Base-by-base conservation (phyloP, 2,888 invertebrate species). In the Graphium colonna region DNA sequence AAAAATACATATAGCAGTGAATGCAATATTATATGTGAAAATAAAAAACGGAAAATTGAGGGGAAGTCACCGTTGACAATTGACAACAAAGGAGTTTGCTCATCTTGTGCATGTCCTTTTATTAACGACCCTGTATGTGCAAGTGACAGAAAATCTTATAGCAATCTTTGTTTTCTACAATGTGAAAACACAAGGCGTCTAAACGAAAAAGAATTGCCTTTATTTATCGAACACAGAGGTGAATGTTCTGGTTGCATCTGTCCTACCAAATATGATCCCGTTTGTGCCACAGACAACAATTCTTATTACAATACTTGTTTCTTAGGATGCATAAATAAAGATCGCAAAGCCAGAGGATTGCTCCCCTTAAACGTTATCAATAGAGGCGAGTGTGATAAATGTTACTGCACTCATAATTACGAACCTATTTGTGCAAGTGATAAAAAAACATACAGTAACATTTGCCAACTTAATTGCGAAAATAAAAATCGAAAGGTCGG, bases 231-330 rank as follows among this genome's bases (percentile, higher is more conserved):
- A n/a, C n/a, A n/a, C n/a, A n/a, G n/a, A 10, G 43, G 57, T 55
- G 4, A 41, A 45, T 16, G 63, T 63, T 15, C 40, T 12, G 8
- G 40, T 48, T 12, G 54, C 52, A 4, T 48, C 21, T 45, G 13
- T 3, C 5, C 68, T 16, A 31, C 13, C 2, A 9, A 16, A 0
- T 44, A 44, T n/a, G 33, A 44, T 13, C 46, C 12, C 1, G 21
- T 46, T 8, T 45, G 45, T 10, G 45, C 17, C 0, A 45, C n/a
- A n/a, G 45, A 45, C 9, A 16, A 16, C 8, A 58, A 36, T 41
- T 73, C 75, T 1, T 76, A 72, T 53, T 41, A 38, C 1, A 77
- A 69, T 47, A 46, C 52, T 26, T 76, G 75, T 44, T n/a, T 51
- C 8, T 46, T 78, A 0, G 46, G 55, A 0, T 73, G 75, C 49